These are phyloP conservation scores for Agrochola lota DNA, from an alignment of 2,888 invertebrate genomes.

Conservation along the genomic window DNA sequence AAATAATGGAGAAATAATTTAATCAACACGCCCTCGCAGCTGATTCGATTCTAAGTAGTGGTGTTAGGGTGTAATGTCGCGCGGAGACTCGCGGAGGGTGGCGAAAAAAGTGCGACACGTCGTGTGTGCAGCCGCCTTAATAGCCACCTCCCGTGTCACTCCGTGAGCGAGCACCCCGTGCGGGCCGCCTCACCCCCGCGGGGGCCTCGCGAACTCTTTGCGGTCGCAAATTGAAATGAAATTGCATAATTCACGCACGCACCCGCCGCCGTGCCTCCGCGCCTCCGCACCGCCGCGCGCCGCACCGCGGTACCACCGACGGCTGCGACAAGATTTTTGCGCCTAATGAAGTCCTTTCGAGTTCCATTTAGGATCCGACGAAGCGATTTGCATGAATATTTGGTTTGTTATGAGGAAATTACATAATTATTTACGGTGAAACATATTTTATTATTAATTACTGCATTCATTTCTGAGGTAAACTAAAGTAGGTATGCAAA, in stretches of 20 bases:
- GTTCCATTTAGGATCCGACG: constrained; percentile 32
- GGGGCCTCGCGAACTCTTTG: constrained; percentile 72
- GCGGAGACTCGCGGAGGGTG: constrained; percentile 74
- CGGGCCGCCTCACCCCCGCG: background rate
- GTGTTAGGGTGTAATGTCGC: constrained; percentile 79
- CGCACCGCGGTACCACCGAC: constrained; percentile 58
- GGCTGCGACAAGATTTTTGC: constrained; percentile 74
- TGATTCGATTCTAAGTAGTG: constrained; percentile 73
- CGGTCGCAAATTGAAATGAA: constrained; percentile 86
- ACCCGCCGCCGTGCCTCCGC: constrained; percentile 37
- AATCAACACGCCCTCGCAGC: constrained; percentile 76
- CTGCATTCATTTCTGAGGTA: background rate
- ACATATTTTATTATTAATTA: background rate
- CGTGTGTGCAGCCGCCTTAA: constrained; percentile 85
- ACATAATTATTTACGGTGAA: constrained; percentile 29
- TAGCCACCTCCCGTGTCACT: constrained; percentile 69
- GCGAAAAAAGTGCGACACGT: constrained; percentile 82
- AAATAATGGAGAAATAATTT: constrained; percentile 89
- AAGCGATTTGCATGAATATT: constrained; percentile 47
- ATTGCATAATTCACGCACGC: constrained; percentile 87
- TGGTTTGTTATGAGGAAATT: constrained; percentile 39
- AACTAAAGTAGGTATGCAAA: background rate
- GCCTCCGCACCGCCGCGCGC: constrained; percentile 56
- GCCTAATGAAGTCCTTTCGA: constrained; percentile 82
- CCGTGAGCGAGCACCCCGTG: constrained; percentile 1